Evolutionary conservation across 2,888 invertebrate species (phyloP).

Genomic region (Choristoneura rosaceana): DNA sequence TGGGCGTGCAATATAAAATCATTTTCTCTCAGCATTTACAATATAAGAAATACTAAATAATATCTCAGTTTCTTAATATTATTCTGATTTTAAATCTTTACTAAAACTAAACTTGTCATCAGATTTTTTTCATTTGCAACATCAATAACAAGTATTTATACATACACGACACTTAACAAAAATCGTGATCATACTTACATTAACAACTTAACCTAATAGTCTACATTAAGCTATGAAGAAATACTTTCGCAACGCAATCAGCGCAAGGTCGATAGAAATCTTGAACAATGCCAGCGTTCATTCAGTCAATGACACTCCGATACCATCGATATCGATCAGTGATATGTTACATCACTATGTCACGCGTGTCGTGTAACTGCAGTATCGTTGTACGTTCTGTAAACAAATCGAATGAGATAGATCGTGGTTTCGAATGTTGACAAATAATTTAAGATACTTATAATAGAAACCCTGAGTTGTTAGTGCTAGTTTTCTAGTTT

Average conservation of each 20-base stretch:
- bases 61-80: no score
- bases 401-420: not conserved
- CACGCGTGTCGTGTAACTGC: slow-evolving; percentile 18
- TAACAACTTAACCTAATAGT: slow-evolving; percentile 29
- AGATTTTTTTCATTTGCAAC: no score
- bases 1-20: no score
- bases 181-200: slow-evolving; percentile 39
- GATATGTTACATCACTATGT: slow-evolving; percentile 38
- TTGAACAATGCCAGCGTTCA: slow-evolving; percentile 33
- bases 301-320: slow-evolving; percentile 38
- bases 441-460: not conserved
- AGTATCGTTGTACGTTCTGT: not conserved
- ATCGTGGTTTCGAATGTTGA: not conserved
- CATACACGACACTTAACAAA: slow-evolving; percentile 4
- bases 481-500: no score
- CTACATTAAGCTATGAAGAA: slow-evolving; percentile 34
- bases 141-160: not conserved
- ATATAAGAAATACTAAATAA: no score
- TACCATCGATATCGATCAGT: slow-evolving; percentile 38
- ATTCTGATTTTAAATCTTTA: no score
- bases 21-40: no score
- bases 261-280: slow-evolving; percentile 44
- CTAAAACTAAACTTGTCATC: no score
- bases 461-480: no score
- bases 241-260: slow-evolving; percentile 41